A percentile compares a stretch with the other conserved stretches of the same genome.
Conservation (phyloP, 1,140 invertebrate genomes). For the Bombus waltoni region DNA sequence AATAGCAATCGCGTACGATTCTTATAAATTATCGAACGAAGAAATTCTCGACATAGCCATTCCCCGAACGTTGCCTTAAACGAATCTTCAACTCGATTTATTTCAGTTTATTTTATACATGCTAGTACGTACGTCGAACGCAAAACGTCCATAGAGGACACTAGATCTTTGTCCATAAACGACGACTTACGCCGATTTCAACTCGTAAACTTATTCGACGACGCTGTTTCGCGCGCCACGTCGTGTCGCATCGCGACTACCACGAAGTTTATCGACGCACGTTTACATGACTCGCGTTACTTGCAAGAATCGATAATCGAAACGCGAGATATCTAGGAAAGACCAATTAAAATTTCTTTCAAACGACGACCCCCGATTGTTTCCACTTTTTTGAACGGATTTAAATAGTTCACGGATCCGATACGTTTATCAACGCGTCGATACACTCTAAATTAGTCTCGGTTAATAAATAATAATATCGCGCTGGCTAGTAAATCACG, state of each 20-base stretch:
- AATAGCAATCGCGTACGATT: background rate
- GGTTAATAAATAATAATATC: background rate
- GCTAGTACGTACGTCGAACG: background rate
- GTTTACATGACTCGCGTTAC: constrained; percentile 1
- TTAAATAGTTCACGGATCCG: background rate
- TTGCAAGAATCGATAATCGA: background rate
- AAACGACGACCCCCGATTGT: no score
- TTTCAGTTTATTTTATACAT: constrained; percentile 33
- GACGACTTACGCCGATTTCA: constrained; percentile 30
- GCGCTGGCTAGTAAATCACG: background rate
- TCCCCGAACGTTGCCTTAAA: constrained; percentile 19
- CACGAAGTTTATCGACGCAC: background rate
- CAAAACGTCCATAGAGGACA: constrained; percentile 18
- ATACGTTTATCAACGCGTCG: background rate
- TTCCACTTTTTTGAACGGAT: no score
- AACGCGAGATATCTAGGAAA: background rate
- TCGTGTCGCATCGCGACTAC: background rate
- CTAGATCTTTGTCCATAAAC: constrained; percentile 31
- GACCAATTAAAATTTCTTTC: background rate
- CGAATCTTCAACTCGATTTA: constrained; percentile 8
- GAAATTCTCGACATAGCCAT: constrained; percentile 9
- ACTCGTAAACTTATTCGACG: constrained; percentile 8
- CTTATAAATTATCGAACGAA: background rate
- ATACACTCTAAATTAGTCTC: background rate
- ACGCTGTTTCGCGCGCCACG: background rate